These are phyloP conservation scores for Lepidostoma basale DNA, from an alignment of 1,140 invertebrate species.

Conservation along the genomic window DNA sequence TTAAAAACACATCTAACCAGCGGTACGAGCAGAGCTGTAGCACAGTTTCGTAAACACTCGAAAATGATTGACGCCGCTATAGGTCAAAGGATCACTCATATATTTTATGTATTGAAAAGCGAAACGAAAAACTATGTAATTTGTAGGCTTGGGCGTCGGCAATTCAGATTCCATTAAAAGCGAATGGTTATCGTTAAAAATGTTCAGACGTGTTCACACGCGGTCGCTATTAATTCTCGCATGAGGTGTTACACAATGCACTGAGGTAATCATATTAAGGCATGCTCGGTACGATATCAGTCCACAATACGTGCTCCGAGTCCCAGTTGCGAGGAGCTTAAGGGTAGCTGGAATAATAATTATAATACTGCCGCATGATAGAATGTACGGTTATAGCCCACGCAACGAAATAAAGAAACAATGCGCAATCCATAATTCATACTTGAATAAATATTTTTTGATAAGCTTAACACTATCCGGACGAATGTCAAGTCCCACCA, in stretches of 20 bases:
- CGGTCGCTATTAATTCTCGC: slow-evolving; percentile 39
- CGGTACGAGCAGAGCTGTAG: background rate
- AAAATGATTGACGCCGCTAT: slow-evolving; percentile 30
- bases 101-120: slow-evolving; percentile 14
- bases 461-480: no score
- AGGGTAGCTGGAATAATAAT: no score
- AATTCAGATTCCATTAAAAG: slow-evolving; percentile 43
- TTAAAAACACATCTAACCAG: slow-evolving; percentile 19
- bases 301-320: no score
- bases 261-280: slow-evolving; percentile 30
- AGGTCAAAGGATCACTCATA: slow-evolving; percentile 25
- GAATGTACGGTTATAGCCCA: no score
- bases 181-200: slow-evolving; percentile 30
- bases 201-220: slow-evolving; percentile 35
- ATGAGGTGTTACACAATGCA: slow-evolving; percentile 35
- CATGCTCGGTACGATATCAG: no score
- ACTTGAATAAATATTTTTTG: no score
- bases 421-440: no score
- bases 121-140: slow-evolving; percentile 31
- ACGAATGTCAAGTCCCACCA: no score
- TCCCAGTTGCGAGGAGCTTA: no score
- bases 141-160: slow-evolving; percentile 25
- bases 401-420: no score
- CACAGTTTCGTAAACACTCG: slow-evolving; percentile 18
- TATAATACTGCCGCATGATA: no score